A percentile compares a stretch with the other conserved stretches of the same genome.
Conservation (phyloP, 2,888 invertebrate genomes). For the Eupsilia transversa region DNA sequence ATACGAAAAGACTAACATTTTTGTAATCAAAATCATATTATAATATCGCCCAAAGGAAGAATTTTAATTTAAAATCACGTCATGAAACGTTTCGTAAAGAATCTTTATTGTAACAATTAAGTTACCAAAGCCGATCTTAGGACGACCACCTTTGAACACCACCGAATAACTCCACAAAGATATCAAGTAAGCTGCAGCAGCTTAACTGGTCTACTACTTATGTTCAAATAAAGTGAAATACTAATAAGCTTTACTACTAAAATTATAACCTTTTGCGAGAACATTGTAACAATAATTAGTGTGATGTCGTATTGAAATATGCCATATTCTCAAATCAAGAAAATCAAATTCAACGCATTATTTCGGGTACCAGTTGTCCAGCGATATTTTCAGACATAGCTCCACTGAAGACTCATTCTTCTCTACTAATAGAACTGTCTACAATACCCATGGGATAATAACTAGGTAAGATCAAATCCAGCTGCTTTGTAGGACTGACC, state of each 20-base stretch:
- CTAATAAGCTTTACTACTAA: conserved; percentile 65
- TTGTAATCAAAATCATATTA: neutral
- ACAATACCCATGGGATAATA: conserved; percentile 28
- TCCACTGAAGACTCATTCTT: conserved; percentile 44
- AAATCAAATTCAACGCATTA: conserved; percentile 59
- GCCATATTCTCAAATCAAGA: conserved; percentile 24
- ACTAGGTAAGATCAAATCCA: conserved; percentile 42
- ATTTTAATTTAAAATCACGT: neutral
- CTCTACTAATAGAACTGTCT: conserved; percentile 48
- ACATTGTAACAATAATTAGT: neutral
- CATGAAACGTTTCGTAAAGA: conserved; percentile 26
- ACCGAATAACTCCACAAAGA: neutral
- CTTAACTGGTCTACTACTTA: neutral
- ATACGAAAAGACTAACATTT: neutral
- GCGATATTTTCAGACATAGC: conserved; percentile 25
- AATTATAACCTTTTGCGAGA: conserved; percentile 40
- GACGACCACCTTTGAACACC: neutral
- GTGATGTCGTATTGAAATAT: conserved; percentile 1
- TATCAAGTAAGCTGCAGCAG: neutral
- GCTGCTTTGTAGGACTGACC: neutral
- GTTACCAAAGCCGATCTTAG: neutral
- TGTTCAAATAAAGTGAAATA: conserved; percentile 59
- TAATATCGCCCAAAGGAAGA: neutral
- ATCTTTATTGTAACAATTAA: neutral
- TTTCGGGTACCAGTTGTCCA: conserved; percentile 54